These are phyloP conservation scores for Apoda limacodes DNA, from an alignment of 2,888 invertebrate genomes.

Conservation along the genomic window DNA sequence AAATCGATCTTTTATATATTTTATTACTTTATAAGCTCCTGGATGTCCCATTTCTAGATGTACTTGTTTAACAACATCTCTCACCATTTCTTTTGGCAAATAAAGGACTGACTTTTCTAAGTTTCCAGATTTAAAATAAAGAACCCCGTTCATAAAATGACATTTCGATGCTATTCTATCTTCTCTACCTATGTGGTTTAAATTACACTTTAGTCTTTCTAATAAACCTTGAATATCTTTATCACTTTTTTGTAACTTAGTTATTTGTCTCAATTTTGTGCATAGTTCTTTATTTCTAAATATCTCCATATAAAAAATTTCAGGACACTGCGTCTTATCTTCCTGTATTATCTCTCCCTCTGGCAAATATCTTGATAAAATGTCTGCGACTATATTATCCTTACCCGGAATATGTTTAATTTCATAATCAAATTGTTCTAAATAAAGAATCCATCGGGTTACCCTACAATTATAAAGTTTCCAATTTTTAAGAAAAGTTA, in stretches of 20 bases:
- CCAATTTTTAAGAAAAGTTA: no score
- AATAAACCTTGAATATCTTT: conserved; percentile 6
- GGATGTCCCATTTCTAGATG: conserved; percentile 22
- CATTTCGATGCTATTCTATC: neutral
- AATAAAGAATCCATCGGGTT: conserved; percentile 18
- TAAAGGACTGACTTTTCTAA: conserved; percentile 4
- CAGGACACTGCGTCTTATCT: conserved; percentile 6
- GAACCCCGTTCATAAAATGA: neutral
- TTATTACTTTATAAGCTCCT: conserved; percentile 18
- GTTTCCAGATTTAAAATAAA: neutral
- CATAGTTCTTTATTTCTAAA: conserved; percentile 4
- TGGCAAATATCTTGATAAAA: conserved; percentile 15
- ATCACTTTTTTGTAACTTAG: conserved; percentile 7
- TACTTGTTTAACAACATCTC: conserved; percentile 9
- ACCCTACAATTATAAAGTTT: conserved; percentile 20
- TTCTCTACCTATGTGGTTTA: no score
- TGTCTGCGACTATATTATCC: conserved; percentile 13
- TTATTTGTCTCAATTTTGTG: conserved; percentile 1
- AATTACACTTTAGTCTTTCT: no score
- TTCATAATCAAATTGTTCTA: conserved; percentile 21
- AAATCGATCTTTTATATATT: conserved; percentile 17
- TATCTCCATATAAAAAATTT: conserved; percentile 11
- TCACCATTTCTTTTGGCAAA: conserved; percentile 6
- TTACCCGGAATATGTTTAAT: conserved; percentile 16
- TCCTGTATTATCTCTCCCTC: conserved; percentile 15